A percentile compares a stretch with the other conserved stretches of the same genome.
phyloP scores from a whole-genome alignment of 37 sponge, comb jelly and placozoan genomes.

The Ephydatia muelleri region DNA sequence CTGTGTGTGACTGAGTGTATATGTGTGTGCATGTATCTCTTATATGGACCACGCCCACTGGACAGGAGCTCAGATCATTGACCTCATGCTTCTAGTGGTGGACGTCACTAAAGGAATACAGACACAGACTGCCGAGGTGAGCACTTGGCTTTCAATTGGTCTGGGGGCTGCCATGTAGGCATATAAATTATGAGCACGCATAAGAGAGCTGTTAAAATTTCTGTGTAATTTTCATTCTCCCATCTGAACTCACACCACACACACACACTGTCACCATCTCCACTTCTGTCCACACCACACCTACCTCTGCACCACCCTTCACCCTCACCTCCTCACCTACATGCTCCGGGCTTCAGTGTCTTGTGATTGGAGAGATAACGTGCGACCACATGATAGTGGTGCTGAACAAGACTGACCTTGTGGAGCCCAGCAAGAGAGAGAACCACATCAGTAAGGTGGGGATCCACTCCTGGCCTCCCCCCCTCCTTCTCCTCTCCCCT shows the following conservation, averaged over 20 bases:
- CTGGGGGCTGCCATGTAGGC: too few species aligned
- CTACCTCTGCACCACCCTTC: background rate
- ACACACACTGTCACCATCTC: too few species aligned
- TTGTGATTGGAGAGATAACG: slow-evolving; percentile 93
- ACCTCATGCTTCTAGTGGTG: slow-evolving; percentile 92
- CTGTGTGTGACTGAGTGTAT: too few species aligned
- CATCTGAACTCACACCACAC: too few species aligned
- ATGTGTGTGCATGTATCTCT: background rate
- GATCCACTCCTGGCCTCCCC: too few species aligned
- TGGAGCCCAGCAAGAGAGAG: slow-evolving; percentile 75
- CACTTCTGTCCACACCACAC: slow-evolving; percentile 9
- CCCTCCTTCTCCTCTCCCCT: background rate
- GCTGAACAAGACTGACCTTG: slow-evolving; percentile 89
- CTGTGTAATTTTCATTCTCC: too few species aligned
- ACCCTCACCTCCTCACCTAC: too few species aligned
- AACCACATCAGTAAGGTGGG: slow-evolving; percentile 78
- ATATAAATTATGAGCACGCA: too few species aligned
- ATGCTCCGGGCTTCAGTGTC: slow-evolving; percentile 58
- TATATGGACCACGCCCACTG: too few species aligned
- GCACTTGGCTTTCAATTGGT: too few species aligned
- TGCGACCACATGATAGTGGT: slow-evolving; percentile 91
- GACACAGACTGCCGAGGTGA: slow-evolving; percentile 34
- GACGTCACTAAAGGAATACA: slow-evolving; percentile 96
- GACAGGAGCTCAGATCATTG: slow-evolving; percentile 96
- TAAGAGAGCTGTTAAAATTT: too few species aligned